These are phyloP conservation scores for Seira musarum DNA, from an alignment of 2,888 invertebrate genomes.

Conservation along the genomic window DNA sequence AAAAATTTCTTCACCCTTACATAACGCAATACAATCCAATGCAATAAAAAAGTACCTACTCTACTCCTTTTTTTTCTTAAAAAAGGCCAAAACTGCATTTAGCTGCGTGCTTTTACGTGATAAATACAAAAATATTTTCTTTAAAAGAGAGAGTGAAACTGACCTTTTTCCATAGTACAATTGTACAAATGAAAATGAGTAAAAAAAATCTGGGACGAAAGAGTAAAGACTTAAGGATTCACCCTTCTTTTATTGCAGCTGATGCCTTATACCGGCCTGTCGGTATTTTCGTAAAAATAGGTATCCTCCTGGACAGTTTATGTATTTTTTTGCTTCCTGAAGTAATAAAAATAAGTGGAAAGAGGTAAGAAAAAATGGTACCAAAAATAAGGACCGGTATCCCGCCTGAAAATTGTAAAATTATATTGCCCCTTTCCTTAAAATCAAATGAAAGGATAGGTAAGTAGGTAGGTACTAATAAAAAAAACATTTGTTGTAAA, in stretches of 20 bases:
- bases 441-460: neutral
- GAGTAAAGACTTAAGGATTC: conserved; percentile 36
- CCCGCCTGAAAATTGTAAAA: conserved; percentile 6
- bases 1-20: neutral
- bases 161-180: conserved; percentile 48
- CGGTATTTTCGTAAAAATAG: neutral
- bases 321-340: conserved; percentile 40
- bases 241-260: conserved; percentile 45
- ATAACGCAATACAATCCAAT: neutral
- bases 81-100: too few relatives aligned
- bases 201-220: conserved; percentile 40
- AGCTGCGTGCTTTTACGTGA: neutral
- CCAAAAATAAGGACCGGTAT: neutral
- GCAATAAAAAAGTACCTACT: neutral
- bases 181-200: neutral
- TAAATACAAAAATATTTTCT: conserved; percentile 6
- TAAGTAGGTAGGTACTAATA: conserved; percentile 6
- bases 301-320: conserved; percentile 30
- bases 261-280: neutral
- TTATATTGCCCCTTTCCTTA: conserved; percentile 25
- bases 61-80: neutral
- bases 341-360: conserved; percentile 51
- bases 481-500: too few relatives aligned
- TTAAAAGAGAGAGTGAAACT: conserved; percentile 57
- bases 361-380: conserved; percentile 25